phyloP scores from a whole-genome alignment of 64 coral and sea anemone species.

The Stichodactyla helianthus region DNA sequence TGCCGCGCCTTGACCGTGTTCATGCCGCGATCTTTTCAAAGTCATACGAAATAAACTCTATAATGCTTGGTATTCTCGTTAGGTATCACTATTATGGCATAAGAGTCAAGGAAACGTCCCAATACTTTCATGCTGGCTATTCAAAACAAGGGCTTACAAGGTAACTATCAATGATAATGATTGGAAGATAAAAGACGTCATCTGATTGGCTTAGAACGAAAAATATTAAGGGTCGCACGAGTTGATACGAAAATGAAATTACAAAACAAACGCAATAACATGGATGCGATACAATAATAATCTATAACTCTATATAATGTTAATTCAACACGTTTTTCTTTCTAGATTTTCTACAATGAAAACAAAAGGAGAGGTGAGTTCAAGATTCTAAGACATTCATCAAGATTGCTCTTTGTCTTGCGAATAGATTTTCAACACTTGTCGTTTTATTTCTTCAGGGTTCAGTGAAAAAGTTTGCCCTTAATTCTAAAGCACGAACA shows the following conservation, averaged over 20 bases:
- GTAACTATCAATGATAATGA: neutral
- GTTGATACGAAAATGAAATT: too few relatives aligned
- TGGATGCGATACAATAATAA: too few relatives aligned
- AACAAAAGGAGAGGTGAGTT: slow-evolving; percentile 31
- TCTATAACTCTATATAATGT: too few relatives aligned
- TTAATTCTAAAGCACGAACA: slow-evolving; percentile 70
- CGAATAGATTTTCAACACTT: neutral
- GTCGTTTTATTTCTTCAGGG: neutral
- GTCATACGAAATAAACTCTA: too few relatives aligned
- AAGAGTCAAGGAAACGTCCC: slow-evolving; percentile 76
- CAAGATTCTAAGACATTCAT: too few relatives aligned
- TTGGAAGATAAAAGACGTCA: neutral
- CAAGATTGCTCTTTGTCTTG: too few relatives aligned
- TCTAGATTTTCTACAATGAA: slow-evolving; percentile 62
- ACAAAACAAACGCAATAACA: too few relatives aligned
- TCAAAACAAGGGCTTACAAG: slow-evolving; percentile 81
- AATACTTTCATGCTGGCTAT: slow-evolving; percentile 93
- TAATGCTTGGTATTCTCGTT: neutral
- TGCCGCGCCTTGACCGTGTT: too few relatives aligned
- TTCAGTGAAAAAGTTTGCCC: slow-evolving; percentile 62
- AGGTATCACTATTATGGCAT: slow-evolving; percentile 98
- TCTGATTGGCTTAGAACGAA: too few relatives aligned
- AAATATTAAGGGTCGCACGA: too few relatives aligned
- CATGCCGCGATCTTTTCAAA: too few relatives aligned
- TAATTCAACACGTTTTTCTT: neutral